Evolutionary conservation across 2,888 invertebrate species (phyloP).

Genomic region (Tetanocera ferruginea): DNA sequence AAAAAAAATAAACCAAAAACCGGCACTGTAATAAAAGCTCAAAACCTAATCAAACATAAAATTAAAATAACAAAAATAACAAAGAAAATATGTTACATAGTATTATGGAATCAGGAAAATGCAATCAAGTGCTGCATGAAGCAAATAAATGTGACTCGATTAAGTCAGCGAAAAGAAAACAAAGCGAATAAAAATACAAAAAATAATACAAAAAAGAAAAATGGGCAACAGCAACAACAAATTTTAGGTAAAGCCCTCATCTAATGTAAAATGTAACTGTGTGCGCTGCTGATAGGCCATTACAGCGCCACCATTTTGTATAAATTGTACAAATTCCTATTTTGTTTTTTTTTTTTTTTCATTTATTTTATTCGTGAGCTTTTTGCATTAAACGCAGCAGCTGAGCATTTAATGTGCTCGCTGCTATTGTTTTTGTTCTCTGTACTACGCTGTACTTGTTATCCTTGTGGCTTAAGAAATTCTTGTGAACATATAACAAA

Average conservation of each 20-base stretch:
- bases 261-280: too few species aligned
- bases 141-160: neutral
- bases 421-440: neutral
- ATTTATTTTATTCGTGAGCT: neutral
- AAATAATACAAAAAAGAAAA: neutral
- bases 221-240: neutral
- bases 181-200: neutral
- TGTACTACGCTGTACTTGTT: neutral
- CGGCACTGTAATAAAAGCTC: neutral
- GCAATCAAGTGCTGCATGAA: constrained; percentile 1
- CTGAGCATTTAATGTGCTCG: neutral
- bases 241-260: neutral
- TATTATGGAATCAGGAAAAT: neutral
- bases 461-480: constrained; percentile 1
- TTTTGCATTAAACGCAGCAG: neutral
- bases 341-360: constrained; percentile 14
- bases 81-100: neutral
- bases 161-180: neutral
- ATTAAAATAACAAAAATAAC: neutral
- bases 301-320: neutral
- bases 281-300: too few species aligned
- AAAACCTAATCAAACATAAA: neutral
- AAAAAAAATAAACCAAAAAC: neutral
- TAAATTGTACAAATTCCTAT: neutral
- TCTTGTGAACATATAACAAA: neutral